Evolutionary conservation across 2,797 vertebrate species (phyloP).

Genomic region (Apogon hyalosoma): DNA sequence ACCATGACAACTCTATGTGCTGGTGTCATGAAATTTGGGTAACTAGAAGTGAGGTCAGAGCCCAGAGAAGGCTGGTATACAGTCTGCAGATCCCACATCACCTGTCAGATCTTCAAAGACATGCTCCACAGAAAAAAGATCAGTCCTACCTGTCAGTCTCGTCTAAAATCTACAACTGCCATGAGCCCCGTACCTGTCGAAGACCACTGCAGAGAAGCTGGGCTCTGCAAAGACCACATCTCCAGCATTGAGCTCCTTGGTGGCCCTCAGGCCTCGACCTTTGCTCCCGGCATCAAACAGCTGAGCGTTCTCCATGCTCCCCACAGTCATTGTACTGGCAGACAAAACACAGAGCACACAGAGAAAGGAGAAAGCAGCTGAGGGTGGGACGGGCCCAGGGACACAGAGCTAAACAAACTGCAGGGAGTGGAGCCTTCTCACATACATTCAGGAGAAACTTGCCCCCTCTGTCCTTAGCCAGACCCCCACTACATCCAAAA

Average conservation of each 20-base stretch:
- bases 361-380: conserved; percentile 31
- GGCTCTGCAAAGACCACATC: conserved; percentile 93
- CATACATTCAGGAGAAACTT: conserved; percentile 55
- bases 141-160: neutral
- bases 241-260: conserved; percentile 85
- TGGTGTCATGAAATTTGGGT: conserved; percentile 34
- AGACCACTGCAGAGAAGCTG: conserved; percentile 93
- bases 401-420: conserved; percentile 17
- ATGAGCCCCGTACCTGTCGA: conserved; percentile 88
- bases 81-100: conserved; percentile 1
- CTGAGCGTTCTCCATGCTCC: conserved; percentile 89
- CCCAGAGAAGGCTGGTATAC: neutral
- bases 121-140: neutral
- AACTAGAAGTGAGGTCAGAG: conserved; percentile 24
- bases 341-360: conserved; percentile 40
- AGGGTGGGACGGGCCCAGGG: conserved; percentile 39
- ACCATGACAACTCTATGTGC: conserved; percentile 14
- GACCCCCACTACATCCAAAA: conserved; percentile 75
- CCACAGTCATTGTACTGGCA: conserved; percentile 79
- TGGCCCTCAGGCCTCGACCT: conserved; percentile 91
- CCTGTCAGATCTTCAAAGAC: conserved; percentile 1
- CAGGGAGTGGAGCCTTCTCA: conserved; percentile 34
- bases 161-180: neutral
- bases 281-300: conserved; percentile 88
- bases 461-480: conserved; percentile 55